Percentiles rank a stretch among this genome's conserved stretches.
Conservation (phyloP, 2,113 vertebrate genomes). For the Amphiprion ocellaris region DNA sequence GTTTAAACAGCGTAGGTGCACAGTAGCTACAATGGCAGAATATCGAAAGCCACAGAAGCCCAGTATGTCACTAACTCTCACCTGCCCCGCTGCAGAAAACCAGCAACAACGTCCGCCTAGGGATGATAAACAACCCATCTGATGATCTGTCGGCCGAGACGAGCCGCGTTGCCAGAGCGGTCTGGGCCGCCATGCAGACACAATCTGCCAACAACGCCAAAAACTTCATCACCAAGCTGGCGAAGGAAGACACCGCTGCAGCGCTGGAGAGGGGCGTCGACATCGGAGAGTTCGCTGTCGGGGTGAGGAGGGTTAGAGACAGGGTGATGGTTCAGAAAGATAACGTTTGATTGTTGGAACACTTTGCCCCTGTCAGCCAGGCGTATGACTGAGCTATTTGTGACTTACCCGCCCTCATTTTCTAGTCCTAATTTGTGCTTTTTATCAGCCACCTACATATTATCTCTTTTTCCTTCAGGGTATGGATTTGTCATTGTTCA, state of each 20-base stretch:
- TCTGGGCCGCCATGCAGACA: conserved; percentile 95
- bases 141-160: conserved; percentile 78
- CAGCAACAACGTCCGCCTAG: conserved; percentile 94
- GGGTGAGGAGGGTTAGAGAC: conserved; percentile 85
- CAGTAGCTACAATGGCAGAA: background rate
- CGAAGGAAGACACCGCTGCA: conserved; percentile 91
- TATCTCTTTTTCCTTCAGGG: conserved; percentile 84
- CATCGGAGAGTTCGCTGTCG: conserved; percentile 90
- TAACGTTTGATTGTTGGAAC: background rate
- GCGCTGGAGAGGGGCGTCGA: conserved; percentile 87
- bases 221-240: conserved; percentile 98
- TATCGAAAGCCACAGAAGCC: background rate
- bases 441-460: conserved; percentile 1
- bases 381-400: background rate
- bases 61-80: background rate
- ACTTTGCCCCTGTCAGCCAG: background rate
- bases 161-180: conserved; percentile 87
- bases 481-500: conserved; percentile 93
- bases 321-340: background rate
- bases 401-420: background rate
- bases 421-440: background rate
- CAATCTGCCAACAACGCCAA: conserved; percentile 95
- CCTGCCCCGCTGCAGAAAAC: conserved; percentile 79
- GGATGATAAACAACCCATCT: conserved; percentile 93
- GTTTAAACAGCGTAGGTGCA: no score